Conservation (phyloP, 2,888 invertebrate genomes). For the Calameuta filiformis region DNA sequence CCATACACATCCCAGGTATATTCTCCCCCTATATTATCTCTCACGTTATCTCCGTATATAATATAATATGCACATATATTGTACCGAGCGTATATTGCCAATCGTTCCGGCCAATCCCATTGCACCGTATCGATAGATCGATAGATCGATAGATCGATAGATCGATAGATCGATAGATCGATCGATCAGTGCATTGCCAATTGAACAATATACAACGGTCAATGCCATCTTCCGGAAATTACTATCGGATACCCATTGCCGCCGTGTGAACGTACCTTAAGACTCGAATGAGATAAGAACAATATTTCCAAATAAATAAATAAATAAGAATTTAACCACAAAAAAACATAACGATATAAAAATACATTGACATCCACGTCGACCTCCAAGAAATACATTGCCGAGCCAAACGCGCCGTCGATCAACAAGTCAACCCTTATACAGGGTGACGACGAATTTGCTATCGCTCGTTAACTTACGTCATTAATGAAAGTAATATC, state of each 20-base stretch:
- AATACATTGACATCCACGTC: too few species aligned
- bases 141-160: neutral
- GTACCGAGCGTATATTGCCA: neutral
- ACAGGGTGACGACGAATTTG: neutral
- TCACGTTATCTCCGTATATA: slow-evolving; percentile 6
- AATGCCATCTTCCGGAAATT: neutral
- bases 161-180: neutral
- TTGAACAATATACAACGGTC: neutral
- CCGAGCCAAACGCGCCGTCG: neutral
- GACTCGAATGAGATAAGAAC: neutral
- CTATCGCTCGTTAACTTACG: neutral
- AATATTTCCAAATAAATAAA: neutral
- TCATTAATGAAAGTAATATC: neutral
- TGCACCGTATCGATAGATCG: neutral
- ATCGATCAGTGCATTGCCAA: neutral
- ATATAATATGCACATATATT: slow-evolving; percentile 5
- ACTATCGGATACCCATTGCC: neutral
- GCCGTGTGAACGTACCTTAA: neutral
- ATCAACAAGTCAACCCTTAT: neutral
- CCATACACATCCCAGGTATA: neutral
- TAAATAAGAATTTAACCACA: too few species aligned
- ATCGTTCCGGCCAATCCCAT: neutral
- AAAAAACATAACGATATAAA: too few species aligned
- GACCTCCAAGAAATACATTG: neutral
- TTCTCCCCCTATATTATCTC: neutral